Percentiles rank a stretch among this genome's conserved stretches.
Conservation (phyloP, 2,888 invertebrate species). For the Globia sparganii region DNA sequence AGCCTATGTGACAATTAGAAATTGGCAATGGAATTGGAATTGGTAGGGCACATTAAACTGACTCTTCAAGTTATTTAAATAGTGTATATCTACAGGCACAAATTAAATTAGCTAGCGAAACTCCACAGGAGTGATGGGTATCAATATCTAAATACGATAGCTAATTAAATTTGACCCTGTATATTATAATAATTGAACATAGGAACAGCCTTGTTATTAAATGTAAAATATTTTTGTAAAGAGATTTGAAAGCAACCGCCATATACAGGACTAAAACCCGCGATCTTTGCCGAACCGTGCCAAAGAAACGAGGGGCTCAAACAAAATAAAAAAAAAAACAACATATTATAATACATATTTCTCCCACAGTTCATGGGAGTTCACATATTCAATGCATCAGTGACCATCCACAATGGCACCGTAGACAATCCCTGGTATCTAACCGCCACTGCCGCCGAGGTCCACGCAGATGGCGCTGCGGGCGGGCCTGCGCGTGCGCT, state of each 20-base stretch:
- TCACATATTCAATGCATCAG: conserved; percentile 94
- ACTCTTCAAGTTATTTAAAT: not conserved
- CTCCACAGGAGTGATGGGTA: no score
- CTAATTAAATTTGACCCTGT: no score
- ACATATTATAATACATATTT: not conserved
- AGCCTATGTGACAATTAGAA: no score
- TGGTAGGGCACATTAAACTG: not conserved
- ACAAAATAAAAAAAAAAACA: not conserved
- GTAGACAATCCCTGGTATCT: conserved; percentile 93
- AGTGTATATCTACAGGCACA: not conserved
- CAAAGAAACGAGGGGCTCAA: not conserved
- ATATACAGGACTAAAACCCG: no score
- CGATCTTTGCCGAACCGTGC: not conserved
- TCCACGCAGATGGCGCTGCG: conserved; percentile 94
- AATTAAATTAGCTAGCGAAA: no score
- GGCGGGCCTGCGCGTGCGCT: conserved; percentile 92
- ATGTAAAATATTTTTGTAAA: not conserved
- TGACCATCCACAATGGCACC: conserved; percentile 76
- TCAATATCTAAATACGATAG: no score
- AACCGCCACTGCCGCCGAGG: conserved; percentile 92
- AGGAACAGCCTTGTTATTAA: not conserved
- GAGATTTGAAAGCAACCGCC: not conserved
- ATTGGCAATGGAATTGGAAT: no score
- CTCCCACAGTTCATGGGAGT: conserved; percentile 94
- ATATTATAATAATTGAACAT: not conserved